Evolutionary conservation across 23 tunicate species (phyloP).

Genomic region (Corella eumyota): DNA sequence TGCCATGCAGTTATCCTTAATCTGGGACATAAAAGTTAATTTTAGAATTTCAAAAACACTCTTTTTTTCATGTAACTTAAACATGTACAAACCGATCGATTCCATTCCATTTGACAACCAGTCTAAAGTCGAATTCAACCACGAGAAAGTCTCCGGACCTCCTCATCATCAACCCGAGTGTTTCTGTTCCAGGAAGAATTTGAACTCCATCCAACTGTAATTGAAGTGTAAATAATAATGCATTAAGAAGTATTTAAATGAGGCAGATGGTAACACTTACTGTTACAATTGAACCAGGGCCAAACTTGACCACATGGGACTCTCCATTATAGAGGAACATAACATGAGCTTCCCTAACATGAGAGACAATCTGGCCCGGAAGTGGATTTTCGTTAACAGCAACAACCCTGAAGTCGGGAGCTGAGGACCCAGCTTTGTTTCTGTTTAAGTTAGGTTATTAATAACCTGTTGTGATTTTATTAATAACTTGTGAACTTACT

Average conservation of each 20-base stretch:
- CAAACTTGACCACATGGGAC: slow-evolving; percentile 10
- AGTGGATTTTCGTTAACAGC: slow-evolving; percentile 31
- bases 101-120: slow-evolving; percentile 55
- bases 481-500: slow-evolving; percentile 30
- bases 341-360: slow-evolving; percentile 41
- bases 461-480: no score
- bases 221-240: not conserved
- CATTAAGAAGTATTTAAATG: not conserved
- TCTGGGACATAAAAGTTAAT: slow-evolving; percentile 10
- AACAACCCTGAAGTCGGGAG: slow-evolving; percentile 24
- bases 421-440: slow-evolving; percentile 11
- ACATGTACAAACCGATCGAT: slow-evolving; percentile 23
- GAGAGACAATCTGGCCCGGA: slow-evolving; percentile 21
- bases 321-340: slow-evolving; percentile 15
- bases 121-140: slow-evolving; percentile 35
- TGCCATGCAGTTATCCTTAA: slow-evolving; percentile 45
- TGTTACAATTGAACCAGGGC: slow-evolving; percentile 37
- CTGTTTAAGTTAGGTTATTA: slow-evolving; percentile 5
- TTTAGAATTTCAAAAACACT: not conserved
- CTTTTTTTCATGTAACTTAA: not conserved
- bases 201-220: slow-evolving; percentile 23
- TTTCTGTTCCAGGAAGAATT: slow-evolving; percentile 36
- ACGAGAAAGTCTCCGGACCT: slow-evolving; percentile 15
- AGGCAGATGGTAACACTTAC: slow-evolving; percentile 7
- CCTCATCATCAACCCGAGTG: slow-evolving; percentile 10